Evolutionary conservation across 2,888 invertebrate species (phyloP).

Genomic region (Adelognathus sp.): DNA sequence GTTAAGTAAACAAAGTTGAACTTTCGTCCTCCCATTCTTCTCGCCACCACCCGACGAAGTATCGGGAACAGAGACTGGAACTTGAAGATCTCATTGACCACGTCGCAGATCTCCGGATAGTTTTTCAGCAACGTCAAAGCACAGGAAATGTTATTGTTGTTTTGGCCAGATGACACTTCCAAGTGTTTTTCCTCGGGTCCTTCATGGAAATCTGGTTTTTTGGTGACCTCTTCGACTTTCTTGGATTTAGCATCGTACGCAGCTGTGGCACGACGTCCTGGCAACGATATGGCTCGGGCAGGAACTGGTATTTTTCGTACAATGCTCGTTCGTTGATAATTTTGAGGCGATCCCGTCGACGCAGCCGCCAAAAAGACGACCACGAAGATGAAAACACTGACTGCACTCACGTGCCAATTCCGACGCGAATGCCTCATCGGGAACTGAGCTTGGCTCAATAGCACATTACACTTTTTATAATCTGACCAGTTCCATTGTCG

Average conservation of each 20-base stretch:
- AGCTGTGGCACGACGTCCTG: background rate
- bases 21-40: constrained; percentile 19
- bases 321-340: background rate
- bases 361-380: constrained; percentile 7
- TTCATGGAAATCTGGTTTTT: background rate
- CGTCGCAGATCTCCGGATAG: constrained; percentile 23
- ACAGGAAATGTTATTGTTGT: constrained; percentile 7
- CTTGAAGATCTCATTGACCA: constrained; percentile 13
- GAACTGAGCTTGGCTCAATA: background rate
- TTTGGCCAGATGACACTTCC: background rate
- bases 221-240: background rate
- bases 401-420: background rate
- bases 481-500: background rate
- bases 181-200: background rate
- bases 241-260: background rate
- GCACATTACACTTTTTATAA: constrained; percentile 1
- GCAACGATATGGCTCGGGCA: background rate
- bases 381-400: constrained; percentile 22
- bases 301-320: background rate
- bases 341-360: constrained; percentile 6
- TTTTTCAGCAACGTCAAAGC: background rate
- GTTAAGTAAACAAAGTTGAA: background rate
- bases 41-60: background rate
- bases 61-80: background rate
- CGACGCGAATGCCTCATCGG: background rate